A percentile compares a stretch with the other conserved stretches of the same genome.
Conservation (phyloP, 2,888 invertebrate genomes). For the Callimorpha dominula region DNA sequence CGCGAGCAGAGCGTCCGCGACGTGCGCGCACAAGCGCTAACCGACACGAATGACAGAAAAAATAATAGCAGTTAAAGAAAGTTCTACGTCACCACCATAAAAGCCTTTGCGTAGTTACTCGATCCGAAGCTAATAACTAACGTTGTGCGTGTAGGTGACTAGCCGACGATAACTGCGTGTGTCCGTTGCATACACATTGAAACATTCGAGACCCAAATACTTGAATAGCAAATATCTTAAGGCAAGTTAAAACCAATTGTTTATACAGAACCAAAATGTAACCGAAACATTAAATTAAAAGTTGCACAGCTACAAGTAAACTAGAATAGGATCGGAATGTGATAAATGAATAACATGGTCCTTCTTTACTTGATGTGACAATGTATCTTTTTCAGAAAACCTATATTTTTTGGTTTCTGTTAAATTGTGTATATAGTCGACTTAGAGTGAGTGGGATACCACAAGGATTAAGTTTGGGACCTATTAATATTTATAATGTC, state of each 20-base stretch:
- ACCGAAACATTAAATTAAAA: conserved; percentile 8
- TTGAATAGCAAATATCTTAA: conserved; percentile 7
- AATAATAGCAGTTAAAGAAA: conserved; percentile 80
- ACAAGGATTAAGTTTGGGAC: too few species aligned
- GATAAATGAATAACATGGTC: neutral
- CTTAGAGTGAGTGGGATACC: too few species aligned
- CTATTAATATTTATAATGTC: too few species aligned
- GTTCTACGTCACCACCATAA: conserved; percentile 76
- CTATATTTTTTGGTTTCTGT: too few species aligned
- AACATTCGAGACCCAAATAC: conserved; percentile 27
- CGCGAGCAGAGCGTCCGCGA: conserved; percentile 40
- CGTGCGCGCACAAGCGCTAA: conserved; percentile 74
- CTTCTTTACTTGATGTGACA: too few species aligned
- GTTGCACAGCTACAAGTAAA: conserved; percentile 9
- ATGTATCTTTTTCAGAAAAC: too few species aligned
- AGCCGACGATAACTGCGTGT: conserved; percentile 62
- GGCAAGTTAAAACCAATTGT: conserved; percentile 7
- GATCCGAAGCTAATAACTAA: conserved; percentile 74
- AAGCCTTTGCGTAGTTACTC: conserved; percentile 75
- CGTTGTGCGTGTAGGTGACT: conserved; percentile 61
- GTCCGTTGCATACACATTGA: conserved; percentile 43
- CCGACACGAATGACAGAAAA: conserved; percentile 63
- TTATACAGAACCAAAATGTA: conserved; percentile 2
- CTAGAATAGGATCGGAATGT: neutral
- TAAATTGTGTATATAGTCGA: too few species aligned